These are phyloP conservation scores for Anorthoa munda DNA, from an alignment of 2,888 invertebrate species.

Conservation along the genomic window DNA sequence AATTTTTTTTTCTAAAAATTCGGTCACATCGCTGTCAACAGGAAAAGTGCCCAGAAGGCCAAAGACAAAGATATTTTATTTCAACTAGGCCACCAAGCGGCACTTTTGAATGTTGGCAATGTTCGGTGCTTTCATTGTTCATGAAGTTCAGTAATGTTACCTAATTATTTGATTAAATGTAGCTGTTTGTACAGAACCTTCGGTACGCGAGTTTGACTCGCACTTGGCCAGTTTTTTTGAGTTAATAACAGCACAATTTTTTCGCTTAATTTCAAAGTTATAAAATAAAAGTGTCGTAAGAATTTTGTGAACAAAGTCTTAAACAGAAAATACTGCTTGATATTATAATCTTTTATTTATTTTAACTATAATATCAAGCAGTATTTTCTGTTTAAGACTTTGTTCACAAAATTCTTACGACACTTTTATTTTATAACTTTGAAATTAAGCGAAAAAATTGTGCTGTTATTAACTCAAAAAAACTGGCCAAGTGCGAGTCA, in stretches of 20 bases:
- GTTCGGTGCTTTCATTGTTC: too few relatives aligned
- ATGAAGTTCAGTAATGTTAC: too few relatives aligned
- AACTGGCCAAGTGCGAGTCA: neutral
- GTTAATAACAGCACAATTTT: neutral
- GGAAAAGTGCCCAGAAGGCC: too few relatives aligned
- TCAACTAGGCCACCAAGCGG: too few relatives aligned
- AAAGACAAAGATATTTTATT: too few relatives aligned
- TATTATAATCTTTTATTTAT: too few relatives aligned
- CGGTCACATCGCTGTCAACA: too few relatives aligned
- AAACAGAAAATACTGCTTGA: constrained; percentile 13
- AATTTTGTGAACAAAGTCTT: constrained; percentile 9
- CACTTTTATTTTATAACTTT: constrained; percentile 37
- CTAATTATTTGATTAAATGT: too few relatives aligned
- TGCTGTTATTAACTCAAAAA: neutral
- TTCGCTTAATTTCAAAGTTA: constrained; percentile 14
- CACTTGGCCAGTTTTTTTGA: constrained; percentile 6
- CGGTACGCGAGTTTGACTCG: neutral
- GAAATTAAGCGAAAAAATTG: neutral
- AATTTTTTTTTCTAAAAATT: too few relatives aligned
- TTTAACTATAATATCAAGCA: neutral
- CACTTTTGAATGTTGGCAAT: too few relatives aligned
- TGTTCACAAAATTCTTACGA: constrained; percentile 15
- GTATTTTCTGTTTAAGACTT: constrained; percentile 15
- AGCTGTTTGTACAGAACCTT: too few relatives aligned
- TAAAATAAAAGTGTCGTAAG: constrained; percentile 34